Evolutionary conservation across 1,140 invertebrate genomes (phyloP).

Genomic region (Panonychus citri): DNA sequence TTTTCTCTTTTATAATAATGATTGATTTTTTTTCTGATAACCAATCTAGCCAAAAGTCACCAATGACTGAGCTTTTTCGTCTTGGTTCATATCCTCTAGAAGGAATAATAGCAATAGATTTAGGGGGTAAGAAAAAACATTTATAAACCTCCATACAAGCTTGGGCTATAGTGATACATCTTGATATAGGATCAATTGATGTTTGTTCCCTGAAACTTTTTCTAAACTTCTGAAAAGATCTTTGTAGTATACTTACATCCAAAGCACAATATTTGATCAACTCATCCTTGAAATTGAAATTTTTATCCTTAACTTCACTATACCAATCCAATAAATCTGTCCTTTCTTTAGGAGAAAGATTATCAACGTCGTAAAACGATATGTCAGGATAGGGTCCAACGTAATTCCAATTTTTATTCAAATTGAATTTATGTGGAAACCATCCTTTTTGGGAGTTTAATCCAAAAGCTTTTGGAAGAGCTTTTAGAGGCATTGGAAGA

Average conservation of each 20-base stretch:
- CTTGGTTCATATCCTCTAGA: background rate
- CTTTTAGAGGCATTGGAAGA: background rate
- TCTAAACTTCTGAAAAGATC: background rate
- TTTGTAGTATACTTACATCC: background rate
- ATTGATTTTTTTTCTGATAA: background rate
- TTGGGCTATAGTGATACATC: background rate
- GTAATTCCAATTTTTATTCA: background rate
- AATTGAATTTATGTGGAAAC: slow-evolving; percentile 4
- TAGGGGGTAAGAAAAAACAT: background rate
- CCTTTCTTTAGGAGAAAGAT: background rate
- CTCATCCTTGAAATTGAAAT: background rate
- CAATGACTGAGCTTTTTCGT: background rate
- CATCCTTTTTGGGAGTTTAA: slow-evolving; percentile 1
- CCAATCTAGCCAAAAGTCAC: background rate
- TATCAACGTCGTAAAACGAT: background rate
- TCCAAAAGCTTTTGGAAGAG: slow-evolving; percentile 5
- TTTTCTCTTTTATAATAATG: background rate
- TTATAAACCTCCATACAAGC: background rate
- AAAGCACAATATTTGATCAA: background rate
- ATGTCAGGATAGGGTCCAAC: background rate
- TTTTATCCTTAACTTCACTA: background rate
- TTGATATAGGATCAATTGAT: background rate
- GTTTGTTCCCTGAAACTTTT: background rate
- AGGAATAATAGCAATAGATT: background rate
- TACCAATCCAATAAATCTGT: background rate